A percentile compares a stretch with the other conserved stretches of the same genome.
phyloP scores from a whole-genome alignment of 2,113 vertebrate genomes.

The Clarias magur region DNA sequence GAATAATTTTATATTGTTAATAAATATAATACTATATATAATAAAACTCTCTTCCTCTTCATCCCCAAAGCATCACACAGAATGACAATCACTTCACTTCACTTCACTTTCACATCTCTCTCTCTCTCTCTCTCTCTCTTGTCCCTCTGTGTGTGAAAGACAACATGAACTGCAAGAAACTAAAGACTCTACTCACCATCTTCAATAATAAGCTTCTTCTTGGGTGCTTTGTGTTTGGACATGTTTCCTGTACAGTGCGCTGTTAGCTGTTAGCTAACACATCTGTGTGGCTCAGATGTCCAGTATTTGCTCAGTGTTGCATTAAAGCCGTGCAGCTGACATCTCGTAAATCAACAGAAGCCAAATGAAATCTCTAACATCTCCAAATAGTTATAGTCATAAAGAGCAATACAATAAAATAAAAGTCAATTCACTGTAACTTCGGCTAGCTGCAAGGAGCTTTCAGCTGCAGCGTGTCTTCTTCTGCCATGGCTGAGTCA shows the following conservation, averaged over 20 bases:
- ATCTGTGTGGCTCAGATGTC: not conserved
- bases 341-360: not conserved
- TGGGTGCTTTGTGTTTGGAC: constrained; percentile 56
- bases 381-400: not conserved
- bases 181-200: constrained; percentile 60
- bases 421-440: not conserved
- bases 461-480: not conserved
- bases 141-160: not conserved
- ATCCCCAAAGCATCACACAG: not conserved
- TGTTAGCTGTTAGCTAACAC: not conserved
- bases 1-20: too few relatives aligned
- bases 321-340: not conserved
- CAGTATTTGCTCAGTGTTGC: too few relatives aligned
- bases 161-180: not conserved
- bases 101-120: too few relatives aligned
- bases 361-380: not conserved
- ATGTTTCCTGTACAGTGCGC: constrained; percentile 43
- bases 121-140: not conserved
- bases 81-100: not conserved
- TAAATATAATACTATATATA: too few relatives aligned
- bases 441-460: not conserved
- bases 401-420: not conserved
- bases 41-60: not conserved
- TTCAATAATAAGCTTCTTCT: constrained; percentile 65
- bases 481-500: not conserved